Percentiles rank a stretch among this genome's conserved stretches.
phyloP scores from a whole-genome alignment of 2,888 invertebrate species.

The Perithous albicinctus region DNA sequence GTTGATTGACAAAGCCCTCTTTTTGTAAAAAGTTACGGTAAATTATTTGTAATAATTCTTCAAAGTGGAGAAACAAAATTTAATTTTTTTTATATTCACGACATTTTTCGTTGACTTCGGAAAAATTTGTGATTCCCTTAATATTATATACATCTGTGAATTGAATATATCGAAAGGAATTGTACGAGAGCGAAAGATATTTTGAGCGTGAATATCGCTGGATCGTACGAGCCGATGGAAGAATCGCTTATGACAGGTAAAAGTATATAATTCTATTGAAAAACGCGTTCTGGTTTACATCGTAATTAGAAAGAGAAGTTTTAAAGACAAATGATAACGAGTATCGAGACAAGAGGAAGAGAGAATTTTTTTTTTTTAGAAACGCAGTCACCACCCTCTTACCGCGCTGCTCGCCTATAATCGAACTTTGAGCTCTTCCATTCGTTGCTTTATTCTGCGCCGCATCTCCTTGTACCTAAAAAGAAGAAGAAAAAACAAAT shows the following conservation, averaged over 20 bases:
- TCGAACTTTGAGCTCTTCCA: constrained; percentile 90
- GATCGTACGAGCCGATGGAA: constrained; percentile 18
- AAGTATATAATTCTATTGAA: constrained; percentile 23
- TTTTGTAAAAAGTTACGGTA: too few species aligned
- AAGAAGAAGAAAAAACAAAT: constrained; percentile 46
- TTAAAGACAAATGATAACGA: neutral
- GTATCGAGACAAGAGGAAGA: constrained; percentile 21
- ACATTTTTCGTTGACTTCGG: too few species aligned
- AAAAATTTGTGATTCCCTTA: too few species aligned
- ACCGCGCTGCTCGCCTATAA: constrained; percentile 82
- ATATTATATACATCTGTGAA: constrained; percentile 30
- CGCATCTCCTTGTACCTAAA: constrained; percentile 88
- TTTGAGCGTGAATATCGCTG: constrained; percentile 28
- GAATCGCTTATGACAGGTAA: constrained; percentile 8
- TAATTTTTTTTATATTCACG: too few species aligned
- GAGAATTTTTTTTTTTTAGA: constrained; percentile 15
- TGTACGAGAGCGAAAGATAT: constrained; percentile 20
- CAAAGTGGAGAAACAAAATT: too few species aligned
- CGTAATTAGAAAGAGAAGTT: neutral
- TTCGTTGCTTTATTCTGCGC: constrained; percentile 88
- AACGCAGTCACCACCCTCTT: constrained; percentile 19
- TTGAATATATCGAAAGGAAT: constrained; percentile 46
- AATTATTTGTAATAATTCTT: too few species aligned
- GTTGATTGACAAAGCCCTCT: too few species aligned
- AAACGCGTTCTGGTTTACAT: constrained; percentile 31